Evolutionary conservation across 2,888 invertebrate genomes (phyloP).

Genomic region (Hedya salicella): DNA sequence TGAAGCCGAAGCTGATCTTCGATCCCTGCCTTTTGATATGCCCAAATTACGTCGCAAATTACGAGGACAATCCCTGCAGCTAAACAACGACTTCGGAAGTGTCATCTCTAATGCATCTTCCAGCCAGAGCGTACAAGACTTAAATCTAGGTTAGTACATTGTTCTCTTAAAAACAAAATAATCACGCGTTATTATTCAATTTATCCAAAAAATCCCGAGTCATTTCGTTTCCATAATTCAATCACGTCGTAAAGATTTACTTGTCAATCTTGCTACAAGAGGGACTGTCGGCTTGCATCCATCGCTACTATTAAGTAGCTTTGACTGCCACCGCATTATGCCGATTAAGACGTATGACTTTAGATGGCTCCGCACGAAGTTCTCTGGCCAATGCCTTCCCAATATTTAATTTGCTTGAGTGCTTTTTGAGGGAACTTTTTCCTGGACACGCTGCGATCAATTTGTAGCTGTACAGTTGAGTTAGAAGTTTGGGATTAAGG

Average conservation of each 20-base stretch:
- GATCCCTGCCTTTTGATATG: slow-evolving; percentile 96
- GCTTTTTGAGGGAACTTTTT: slow-evolving; percentile 79
- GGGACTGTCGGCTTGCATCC: slow-evolving; percentile 75
- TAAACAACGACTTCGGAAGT: slow-evolving; percentile 87
- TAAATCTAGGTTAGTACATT: slow-evolving; percentile 86
- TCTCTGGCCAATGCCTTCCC: slow-evolving; percentile 69
- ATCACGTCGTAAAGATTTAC: slow-evolving; percentile 63
- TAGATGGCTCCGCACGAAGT: slow-evolving; percentile 70
- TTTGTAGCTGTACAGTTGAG: slow-evolving; percentile 80
- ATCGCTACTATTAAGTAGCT: slow-evolving; percentile 68
- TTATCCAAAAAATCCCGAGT: slow-evolving; percentile 24
- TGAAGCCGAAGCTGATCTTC: slow-evolving; percentile 91
- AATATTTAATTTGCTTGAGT: slow-evolving; percentile 84
- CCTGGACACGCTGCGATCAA: slow-evolving; percentile 74
- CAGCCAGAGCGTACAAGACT: slow-evolving; percentile 91
- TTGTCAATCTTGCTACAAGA: slow-evolving; percentile 63
- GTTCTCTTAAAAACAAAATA: slow-evolving; percentile 29
- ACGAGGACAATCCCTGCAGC: slow-evolving; percentile 86
- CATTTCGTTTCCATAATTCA: slow-evolving; percentile 33
- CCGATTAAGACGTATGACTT: slow-evolving; percentile 82
- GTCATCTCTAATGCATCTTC: slow-evolving; percentile 92
- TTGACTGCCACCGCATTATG: slow-evolving; percentile 77
- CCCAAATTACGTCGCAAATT: slow-evolving; percentile 92
- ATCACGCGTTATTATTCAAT: not conserved
- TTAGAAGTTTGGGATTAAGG: slow-evolving; percentile 67